Conservation (phyloP, 2,797 vertebrate species). For the Taeniopygia guttata region DNA sequence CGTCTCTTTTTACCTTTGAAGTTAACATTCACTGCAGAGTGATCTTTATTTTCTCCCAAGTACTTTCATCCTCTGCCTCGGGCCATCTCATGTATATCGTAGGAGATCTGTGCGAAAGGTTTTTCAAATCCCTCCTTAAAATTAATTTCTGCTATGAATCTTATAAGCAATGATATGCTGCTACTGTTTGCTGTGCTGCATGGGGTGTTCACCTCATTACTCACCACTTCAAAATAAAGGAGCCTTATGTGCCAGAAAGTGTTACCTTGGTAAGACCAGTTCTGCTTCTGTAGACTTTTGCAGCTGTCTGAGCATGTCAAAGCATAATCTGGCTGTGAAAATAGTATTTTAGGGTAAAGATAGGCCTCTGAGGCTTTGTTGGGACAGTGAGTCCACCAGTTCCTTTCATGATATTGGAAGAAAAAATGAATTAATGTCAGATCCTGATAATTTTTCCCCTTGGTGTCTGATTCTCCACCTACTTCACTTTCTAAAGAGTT, state of each 20-base stretch:
- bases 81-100: background rate
- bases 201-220: background rate
- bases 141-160: background rate
- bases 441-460: background rate
- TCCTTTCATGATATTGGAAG: background rate
- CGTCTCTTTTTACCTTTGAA: constrained; percentile 19
- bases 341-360: background rate
- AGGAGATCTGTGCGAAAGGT: constrained; percentile 8
- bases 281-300: background rate
- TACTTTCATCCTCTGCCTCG: constrained; percentile 23
- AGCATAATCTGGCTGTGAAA: background rate
- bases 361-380: background rate
- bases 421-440: background rate
- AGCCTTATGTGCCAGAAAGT: background rate
- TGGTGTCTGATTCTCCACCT: background rate
- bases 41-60: constrained; percentile 15
- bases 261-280: background rate
- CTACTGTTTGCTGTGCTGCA: background rate
- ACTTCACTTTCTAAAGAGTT: background rate
- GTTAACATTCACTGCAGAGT: background rate
- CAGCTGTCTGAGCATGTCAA: background rate
- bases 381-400: background rate
- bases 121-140: constrained; percentile 15
- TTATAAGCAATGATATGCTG: background rate
- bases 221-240: background rate